phyloP scores from a whole-genome alignment of 1,140 invertebrate genomes.

The Lasioglossum albipes region DNA sequence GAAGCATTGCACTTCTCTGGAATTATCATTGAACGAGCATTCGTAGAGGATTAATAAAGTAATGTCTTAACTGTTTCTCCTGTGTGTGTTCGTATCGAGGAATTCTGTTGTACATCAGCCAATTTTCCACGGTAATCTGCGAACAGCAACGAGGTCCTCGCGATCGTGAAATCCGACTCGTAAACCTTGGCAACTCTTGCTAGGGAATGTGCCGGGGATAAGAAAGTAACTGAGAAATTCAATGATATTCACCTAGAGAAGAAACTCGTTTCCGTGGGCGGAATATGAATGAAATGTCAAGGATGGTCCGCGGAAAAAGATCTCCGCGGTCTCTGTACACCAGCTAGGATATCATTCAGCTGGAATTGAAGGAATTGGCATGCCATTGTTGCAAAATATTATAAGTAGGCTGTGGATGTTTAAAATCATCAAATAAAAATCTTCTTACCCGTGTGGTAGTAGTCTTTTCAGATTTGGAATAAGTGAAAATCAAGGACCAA shows the following conservation, averaged over 20 bases:
- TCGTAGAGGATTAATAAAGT: background rate
- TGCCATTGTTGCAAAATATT: background rate
- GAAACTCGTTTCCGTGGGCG: slow-evolving; percentile 50
- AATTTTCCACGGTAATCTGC: slow-evolving; percentile 35
- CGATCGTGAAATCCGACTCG: slow-evolving; percentile 48
- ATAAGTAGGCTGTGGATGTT: background rate
- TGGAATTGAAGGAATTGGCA: slow-evolving; percentile 12
- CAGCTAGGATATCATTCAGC: slow-evolving; percentile 40
- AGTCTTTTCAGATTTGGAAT: too few species aligned
- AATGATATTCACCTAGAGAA: slow-evolving; percentile 51
- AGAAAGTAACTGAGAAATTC: slow-evolving; percentile 51
- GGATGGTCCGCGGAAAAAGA: slow-evolving; percentile 38
- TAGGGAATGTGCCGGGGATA: slow-evolving; percentile 25
- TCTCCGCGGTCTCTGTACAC: slow-evolving; percentile 22
- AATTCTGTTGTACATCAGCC: slow-evolving; percentile 18
- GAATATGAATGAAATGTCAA: slow-evolving; percentile 53
- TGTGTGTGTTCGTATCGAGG: slow-evolving; percentile 5
- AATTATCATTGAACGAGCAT: too few species aligned
- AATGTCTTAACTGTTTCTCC: background rate
- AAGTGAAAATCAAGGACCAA: too few species aligned
- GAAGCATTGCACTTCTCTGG: too few species aligned
- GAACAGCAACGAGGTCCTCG: slow-evolving; percentile 30
- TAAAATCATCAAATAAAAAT: background rate
- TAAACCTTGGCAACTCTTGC: slow-evolving; percentile 56
- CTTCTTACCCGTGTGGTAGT: too few species aligned